Percentiles rank a stretch among this genome's conserved stretches.
phyloP scores from a whole-genome alignment of 1,140 invertebrate genomes.

The Pristionchus pacificus region DNA sequence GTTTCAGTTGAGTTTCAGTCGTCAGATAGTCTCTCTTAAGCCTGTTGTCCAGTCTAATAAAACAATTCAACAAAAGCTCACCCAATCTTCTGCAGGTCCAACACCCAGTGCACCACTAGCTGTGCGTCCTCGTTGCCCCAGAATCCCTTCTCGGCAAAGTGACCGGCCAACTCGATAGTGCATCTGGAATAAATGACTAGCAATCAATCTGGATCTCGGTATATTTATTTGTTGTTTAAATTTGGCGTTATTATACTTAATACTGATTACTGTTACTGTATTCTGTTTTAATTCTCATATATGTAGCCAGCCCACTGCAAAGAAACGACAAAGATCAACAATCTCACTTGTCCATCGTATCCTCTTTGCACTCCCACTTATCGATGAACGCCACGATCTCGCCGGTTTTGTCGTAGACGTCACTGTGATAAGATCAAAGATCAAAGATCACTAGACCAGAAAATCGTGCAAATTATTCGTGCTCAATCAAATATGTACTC shows the following conservation, averaged over 20 bases:
- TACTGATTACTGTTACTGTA: too few relatives aligned
- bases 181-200: not conserved
- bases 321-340: not conserved
- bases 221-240: not conserved
- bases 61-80: too few relatives aligned
- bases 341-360: not conserved
- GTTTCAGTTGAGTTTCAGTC: too few relatives aligned
- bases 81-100: too few relatives aligned
- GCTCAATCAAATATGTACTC: not conserved
- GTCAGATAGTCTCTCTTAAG: too few relatives aligned
- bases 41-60: too few relatives aligned
- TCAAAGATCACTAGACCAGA: too few relatives aligned
- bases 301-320: too few relatives aligned
- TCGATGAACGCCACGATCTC: conserved; percentile 6
- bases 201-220: not conserved
- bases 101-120: too few relatives aligned
- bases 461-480: too few relatives aligned
- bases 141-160: not conserved
- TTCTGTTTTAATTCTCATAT: too few relatives aligned
- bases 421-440: too few relatives aligned
- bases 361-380: not conserved
- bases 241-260: not conserved
- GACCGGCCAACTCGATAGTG: not conserved
- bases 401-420: conserved; percentile 8
- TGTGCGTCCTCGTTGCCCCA: not conserved